Evolutionary conservation across 2,888 invertebrate genomes (phyloP).

Genomic region (Sphaerophoria rueppellii): DNA sequence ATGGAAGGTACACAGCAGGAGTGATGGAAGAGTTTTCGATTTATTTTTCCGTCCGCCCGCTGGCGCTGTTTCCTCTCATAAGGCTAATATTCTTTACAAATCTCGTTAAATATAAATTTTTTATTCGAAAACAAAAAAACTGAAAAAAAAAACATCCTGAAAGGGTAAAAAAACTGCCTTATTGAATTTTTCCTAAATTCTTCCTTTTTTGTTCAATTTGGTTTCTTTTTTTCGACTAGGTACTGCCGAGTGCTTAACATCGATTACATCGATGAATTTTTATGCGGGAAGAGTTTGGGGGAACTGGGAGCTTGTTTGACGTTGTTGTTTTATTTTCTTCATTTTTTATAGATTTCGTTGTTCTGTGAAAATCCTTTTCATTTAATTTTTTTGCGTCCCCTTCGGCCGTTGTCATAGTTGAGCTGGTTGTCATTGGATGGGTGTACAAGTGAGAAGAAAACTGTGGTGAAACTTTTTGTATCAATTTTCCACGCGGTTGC

Average conservation of each 20-base stretch:
- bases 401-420: background rate
- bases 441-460: background rate
- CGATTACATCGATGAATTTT: conserved; percentile 50
- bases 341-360: conserved; percentile 14
- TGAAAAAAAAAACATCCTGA: background rate
- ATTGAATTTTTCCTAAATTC: conserved; percentile 61
- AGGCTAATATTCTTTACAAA: conserved; percentile 64
- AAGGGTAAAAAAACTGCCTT: conserved; percentile 33
- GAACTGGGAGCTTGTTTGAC: conserved; percentile 25
- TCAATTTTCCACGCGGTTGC: conserved; percentile 13
- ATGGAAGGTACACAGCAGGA: background rate
- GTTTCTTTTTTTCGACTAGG: conserved; percentile 23
- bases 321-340: conserved; percentile 12
- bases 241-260: conserved; percentile 10
- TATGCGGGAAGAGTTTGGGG: conserved; percentile 14
- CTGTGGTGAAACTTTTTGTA: conserved; percentile 23
- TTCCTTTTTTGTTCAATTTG: conserved; percentile 14
- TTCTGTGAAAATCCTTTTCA: conserved; percentile 7
- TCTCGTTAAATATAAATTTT: conserved; percentile 70
- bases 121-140: conserved; percentile 8
- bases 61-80: conserved; percentile 35
- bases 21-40: conserved; percentile 40
- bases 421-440: background rate
- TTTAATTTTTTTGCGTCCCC: background rate
- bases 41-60: conserved; percentile 11